Evolutionary conservation across 2,113 vertebrate genomes (phyloP).

Genomic region (Ceyx margarethae): DNA sequence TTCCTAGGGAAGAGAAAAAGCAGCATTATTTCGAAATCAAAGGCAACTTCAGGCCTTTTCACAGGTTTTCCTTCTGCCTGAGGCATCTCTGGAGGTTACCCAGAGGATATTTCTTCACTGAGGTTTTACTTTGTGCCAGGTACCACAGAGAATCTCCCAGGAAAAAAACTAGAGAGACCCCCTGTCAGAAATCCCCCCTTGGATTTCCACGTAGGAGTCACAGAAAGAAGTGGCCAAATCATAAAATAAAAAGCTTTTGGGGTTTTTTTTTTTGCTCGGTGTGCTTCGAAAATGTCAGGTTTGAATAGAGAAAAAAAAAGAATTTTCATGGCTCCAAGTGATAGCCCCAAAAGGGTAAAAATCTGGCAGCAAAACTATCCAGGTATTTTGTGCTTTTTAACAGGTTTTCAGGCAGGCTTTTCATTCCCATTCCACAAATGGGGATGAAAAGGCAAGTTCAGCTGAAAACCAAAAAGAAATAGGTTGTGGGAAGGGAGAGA

Average conservation of each 20-base stretch:
- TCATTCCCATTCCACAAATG: neutral
- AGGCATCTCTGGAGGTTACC: neutral
- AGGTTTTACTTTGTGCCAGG: neutral
- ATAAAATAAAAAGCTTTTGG: neutral
- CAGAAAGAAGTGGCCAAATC: neutral
- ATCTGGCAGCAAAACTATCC: neutral
- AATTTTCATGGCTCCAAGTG: neutral
- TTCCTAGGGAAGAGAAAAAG: neutral
- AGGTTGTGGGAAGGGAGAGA: fast-evolving
- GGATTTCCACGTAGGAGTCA: neutral
- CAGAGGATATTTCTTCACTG: neutral
- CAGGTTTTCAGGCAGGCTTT: neutral
- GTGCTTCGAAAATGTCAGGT: neutral
- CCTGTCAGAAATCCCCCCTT: neutral
- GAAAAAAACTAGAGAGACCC: too few relatives aligned
- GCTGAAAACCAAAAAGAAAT: neutral
- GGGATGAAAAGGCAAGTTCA: neutral
- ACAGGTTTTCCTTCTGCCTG: neutral
- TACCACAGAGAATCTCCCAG: too few relatives aligned
- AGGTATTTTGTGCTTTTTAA: neutral
- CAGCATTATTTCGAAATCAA: neutral
- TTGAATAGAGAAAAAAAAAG: neutral
- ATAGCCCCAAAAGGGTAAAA: too few relatives aligned
- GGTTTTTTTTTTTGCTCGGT: neutral
- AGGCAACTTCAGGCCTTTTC: neutral